Evolutionary conservation across 2,797 vertebrate genomes (phyloP), one percentile per base, ranked within the genome.

Genomic region (Enteromius fasciolatus): DNA sequence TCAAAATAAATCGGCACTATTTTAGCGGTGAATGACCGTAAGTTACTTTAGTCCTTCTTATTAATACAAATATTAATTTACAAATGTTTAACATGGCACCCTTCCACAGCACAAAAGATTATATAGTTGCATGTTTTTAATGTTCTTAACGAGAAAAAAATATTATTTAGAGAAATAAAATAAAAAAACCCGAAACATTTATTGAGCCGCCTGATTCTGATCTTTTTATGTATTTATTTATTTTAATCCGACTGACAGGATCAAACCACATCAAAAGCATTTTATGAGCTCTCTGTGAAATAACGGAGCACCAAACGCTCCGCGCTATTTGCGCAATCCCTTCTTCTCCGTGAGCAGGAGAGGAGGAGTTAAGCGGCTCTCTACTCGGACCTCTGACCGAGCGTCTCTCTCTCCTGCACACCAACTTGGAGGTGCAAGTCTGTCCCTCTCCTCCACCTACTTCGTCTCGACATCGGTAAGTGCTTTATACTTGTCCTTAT

Each of bases 361-460:
- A 94, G 94, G 95, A 94, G 94, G 94, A 94, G 94, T 94, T 91
- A 90, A 77, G 82, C 83, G 52, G 81, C 88, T 86, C 88, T 91
- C 89, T 91, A 85, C 81, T 89, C 86, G 84, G 84, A 87, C 78
- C 85, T 78, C 83, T 90, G 80, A 78, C 82, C 48, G 78, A 86
- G 85, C 23, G 5, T 68, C 78, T 94, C 90, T 93, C 89, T 94
- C 93, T 94, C 88, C 89, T 91, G 86, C 92, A 92, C 92, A 91
- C 89, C 90, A 91, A 87, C 92, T 86, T 92, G 90, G 93, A 95
- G 93, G 92, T 86, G 88, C 91, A 87, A 90, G 92, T 87, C 87
- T 87, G 87, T 91, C 92, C 90, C 85, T 90, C 87, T 85, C 89
- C 90, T 87, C 85, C 91, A 90, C 80, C 84, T 66, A 87, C 87